These are phyloP conservation scores for Pelmatolapia mariae DNA, from an alignment of 2,113 vertebrate species.

Conservation along the genomic window DNA sequence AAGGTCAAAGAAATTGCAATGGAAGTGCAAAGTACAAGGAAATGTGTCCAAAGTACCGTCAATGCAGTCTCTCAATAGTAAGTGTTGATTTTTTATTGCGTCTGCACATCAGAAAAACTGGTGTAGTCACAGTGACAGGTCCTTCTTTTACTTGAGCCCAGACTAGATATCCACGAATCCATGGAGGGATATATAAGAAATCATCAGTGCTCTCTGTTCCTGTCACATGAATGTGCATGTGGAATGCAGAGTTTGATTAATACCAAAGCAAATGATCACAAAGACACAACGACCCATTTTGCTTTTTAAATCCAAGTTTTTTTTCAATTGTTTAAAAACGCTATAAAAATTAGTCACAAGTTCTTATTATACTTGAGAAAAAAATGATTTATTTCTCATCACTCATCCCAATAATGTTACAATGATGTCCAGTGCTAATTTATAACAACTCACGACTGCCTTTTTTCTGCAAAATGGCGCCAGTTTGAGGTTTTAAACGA, in stretches of 20 bases:
- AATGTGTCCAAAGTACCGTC: neutral
- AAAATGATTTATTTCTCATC: neutral
- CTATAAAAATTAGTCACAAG: neutral
- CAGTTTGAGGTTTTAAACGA: neutral
- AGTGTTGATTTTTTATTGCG: neutral
- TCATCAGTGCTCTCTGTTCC: neutral
- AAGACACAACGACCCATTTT: neutral
- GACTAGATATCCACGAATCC: neutral
- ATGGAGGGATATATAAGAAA: neutral
- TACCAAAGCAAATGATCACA: conserved; percentile 22
- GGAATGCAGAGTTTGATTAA: neutral
- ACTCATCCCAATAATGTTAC: neutral
- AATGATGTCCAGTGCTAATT: neutral
- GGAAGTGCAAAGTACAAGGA: neutral
- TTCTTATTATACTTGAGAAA: neutral
- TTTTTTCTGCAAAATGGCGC: neutral
- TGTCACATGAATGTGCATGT: neutral
- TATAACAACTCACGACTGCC: neutral
- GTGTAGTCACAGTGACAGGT: neutral
- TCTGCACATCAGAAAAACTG: neutral
- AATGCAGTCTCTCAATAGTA: neutral
- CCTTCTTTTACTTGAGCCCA: neutral
- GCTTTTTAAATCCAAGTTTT: neutral
- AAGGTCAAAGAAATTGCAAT: neutral
- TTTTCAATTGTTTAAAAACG: neutral